Percentiles rank a stretch among this genome's conserved stretches.
These are phyloP conservation scores for Drosophila formosana DNA, from an alignment of 2,888 invertebrate genomes.

Conservation along the genomic window DNA sequence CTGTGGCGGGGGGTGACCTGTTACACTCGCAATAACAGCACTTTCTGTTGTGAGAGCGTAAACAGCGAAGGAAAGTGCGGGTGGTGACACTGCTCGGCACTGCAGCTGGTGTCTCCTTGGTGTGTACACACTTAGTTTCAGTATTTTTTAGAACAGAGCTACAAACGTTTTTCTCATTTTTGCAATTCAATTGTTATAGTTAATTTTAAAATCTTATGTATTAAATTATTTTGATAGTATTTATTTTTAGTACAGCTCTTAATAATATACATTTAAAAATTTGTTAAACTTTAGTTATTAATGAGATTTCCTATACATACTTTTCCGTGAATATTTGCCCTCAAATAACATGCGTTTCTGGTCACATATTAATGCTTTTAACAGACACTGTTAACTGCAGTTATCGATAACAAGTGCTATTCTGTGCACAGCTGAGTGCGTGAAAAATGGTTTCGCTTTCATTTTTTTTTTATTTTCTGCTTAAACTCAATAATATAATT, in stretches of 20 bases:
- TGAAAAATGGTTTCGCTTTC: not conserved
- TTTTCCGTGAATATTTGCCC: too few relatives aligned
- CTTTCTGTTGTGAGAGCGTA: not conserved
- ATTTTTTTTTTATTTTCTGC: not conserved
- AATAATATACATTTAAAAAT: too few relatives aligned
- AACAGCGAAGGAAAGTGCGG: not conserved
- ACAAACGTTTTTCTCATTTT: not conserved
- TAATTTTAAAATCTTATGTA: too few relatives aligned
- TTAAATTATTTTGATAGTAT: too few relatives aligned
- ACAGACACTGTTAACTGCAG: not conserved
- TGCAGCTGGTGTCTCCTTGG: not conserved
- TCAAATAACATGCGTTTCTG: not conserved
- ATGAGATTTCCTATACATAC: too few relatives aligned
- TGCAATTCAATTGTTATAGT: not conserved
- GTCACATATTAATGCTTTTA: not conserved
- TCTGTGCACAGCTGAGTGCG: slow-evolving; percentile 18
- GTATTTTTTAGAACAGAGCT: not conserved
- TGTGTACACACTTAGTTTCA: slow-evolving; percentile 1
- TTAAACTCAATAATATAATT: slow-evolving; percentile 24
- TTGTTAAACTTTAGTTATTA: too few relatives aligned
- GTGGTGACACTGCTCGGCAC: not conserved
- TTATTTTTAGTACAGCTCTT: too few relatives aligned
- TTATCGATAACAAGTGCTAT: slow-evolving; percentile 32
- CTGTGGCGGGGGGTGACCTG: slow-evolving; percentile 43
- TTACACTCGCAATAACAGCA: slow-evolving; percentile 24